phyloP scores from a whole-genome alignment of 2,113 vertebrate genomes.

The Cervus canadensis region DNA sequence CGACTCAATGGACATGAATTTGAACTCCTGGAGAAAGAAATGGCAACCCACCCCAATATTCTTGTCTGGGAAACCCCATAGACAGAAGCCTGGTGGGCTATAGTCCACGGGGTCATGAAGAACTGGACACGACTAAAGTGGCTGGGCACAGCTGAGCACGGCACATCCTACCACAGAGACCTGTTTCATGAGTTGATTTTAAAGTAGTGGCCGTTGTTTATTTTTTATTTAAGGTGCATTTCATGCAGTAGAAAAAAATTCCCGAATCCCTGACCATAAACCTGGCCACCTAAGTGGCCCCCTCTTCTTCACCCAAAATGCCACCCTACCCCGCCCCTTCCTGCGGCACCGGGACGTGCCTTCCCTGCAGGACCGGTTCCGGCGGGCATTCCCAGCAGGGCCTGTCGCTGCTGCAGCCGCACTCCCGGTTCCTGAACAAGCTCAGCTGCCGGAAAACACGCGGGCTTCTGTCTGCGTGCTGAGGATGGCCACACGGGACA shows the following conservation, averaged over 20 bases:
- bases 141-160: neutral
- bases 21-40: neutral
- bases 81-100: neutral
- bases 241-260: neutral
- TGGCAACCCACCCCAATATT: neutral
- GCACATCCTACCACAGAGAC: neutral
- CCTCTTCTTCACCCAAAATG: neutral
- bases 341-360: neutral
- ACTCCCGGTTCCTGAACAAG: neutral
- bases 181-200: neutral
- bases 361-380: neutral
- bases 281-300: neutral
- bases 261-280: neutral
- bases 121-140: neutral
- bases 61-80: neutral
- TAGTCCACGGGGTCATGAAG: neutral
- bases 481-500: too few relatives aligned
- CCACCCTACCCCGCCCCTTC: neutral
- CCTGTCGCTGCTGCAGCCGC: accelerated
- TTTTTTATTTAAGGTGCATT: neutral
- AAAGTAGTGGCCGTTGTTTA: neutral
- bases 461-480: neutral
- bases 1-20: neutral
- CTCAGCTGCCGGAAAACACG: neutral
- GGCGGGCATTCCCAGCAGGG: accelerated